A percentile compares a stretch with the other conserved stretches of the same genome.
Evolutionary conservation across 2,888 invertebrate species (phyloP).

Genomic region (Gandaritis pyraliata): DNA sequence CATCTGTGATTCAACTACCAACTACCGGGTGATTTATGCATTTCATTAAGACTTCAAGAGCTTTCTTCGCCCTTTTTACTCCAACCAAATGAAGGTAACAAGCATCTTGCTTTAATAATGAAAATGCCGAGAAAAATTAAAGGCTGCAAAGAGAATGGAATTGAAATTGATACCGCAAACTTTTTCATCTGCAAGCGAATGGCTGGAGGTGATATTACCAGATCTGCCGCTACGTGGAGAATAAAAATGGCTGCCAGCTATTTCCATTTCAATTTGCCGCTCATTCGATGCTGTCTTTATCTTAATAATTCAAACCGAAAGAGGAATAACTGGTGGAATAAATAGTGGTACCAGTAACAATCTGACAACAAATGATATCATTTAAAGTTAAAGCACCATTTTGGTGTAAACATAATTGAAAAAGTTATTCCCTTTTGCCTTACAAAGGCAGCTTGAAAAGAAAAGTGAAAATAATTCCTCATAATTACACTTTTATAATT

Average conservation of each 20-base stretch:
- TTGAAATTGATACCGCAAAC: slow-evolving; percentile 71
- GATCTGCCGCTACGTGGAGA: slow-evolving; percentile 46
- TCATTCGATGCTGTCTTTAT: slow-evolving; percentile 52
- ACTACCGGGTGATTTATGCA: slow-evolving; percentile 71
- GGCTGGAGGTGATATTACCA: slow-evolving; percentile 52
- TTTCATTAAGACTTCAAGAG: slow-evolving; percentile 73
- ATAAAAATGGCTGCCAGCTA: slow-evolving; percentile 53
- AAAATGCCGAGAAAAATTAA: slow-evolving; percentile 56
- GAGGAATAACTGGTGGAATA: slow-evolving; percentile 40
- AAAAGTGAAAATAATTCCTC: slow-evolving; percentile 37
- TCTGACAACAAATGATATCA: slow-evolving; percentile 17
- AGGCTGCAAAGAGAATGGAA: slow-evolving; percentile 59
- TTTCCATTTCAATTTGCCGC: slow-evolving; percentile 59
- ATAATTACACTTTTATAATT: slow-evolving; percentile 43
- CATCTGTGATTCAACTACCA: slow-evolving; percentile 64
- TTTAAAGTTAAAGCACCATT: slow-evolving; percentile 3
- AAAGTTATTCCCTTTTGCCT: slow-evolving; percentile 19
- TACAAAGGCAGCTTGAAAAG: slow-evolving; percentile 24
- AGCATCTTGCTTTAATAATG: slow-evolving; percentile 70
- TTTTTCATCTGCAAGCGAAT: slow-evolving; percentile 62
- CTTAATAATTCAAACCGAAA: slow-evolving; percentile 53
- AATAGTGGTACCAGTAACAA: slow-evolving; percentile 18
- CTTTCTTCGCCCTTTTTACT: slow-evolving; percentile 57
- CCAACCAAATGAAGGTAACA: slow-evolving; percentile 69
- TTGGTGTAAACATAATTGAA: slow-evolving; percentile 22